phyloP scores from a whole-genome alignment of 2,888 invertebrate genomes.

The Calameuta idolon region DNA sequence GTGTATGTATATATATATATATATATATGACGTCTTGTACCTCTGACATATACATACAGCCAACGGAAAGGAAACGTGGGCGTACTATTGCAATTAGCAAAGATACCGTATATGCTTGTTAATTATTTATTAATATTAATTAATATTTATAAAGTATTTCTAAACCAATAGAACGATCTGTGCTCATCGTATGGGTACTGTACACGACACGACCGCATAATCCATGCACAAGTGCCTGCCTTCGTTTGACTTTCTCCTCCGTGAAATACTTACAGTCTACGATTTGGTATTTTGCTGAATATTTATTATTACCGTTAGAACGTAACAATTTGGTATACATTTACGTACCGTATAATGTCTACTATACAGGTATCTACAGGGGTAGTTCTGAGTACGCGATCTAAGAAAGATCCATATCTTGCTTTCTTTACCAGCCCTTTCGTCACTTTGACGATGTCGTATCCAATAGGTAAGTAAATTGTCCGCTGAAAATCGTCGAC shows the following conservation, averaged over 20 bases:
- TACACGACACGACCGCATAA: constrained; percentile 46
- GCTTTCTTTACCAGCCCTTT: background rate
- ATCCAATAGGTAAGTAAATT: background rate
- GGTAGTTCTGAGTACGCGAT: constrained; percentile 57
- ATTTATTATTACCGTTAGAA: constrained; percentile 56
- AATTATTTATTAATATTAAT: constrained; percentile 52
- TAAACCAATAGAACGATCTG: constrained; percentile 52
- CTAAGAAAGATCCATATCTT: constrained; percentile 28
- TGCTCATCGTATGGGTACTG: constrained; percentile 50
- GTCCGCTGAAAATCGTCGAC: constrained; percentile 12
- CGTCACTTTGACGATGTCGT: background rate
- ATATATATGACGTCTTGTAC: background rate
- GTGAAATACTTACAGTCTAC: constrained; percentile 42
- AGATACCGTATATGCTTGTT: constrained; percentile 50
- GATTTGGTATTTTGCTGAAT: constrained; percentile 37
- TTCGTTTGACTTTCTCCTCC: constrained; percentile 10
- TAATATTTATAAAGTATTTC: constrained; percentile 60
- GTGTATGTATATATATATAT: background rate
- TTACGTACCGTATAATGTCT: constrained; percentile 53
- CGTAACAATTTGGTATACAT: constrained; percentile 61
- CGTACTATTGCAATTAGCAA: background rate
- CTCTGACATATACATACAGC: background rate
- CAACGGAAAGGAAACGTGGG: background rate
- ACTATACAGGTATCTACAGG: constrained; percentile 66
- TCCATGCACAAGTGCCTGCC: background rate